Conservation (phyloP, 1,140 invertebrate genomes). For the Hyphantria cunea region DNA sequence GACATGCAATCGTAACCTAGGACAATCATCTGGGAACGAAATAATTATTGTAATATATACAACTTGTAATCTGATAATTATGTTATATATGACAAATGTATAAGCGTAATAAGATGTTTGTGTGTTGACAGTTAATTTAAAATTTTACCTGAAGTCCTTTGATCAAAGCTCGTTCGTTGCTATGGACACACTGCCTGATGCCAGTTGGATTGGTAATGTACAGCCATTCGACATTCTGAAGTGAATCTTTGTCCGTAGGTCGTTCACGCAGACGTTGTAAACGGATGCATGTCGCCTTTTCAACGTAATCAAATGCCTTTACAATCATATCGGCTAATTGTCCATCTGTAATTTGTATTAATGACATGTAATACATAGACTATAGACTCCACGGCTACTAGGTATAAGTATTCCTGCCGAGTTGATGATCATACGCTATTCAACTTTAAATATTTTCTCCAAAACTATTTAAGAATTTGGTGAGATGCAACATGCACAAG, state of each 20-base stretch:
- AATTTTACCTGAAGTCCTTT: slow-evolving; percentile 68
- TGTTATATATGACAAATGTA: no score
- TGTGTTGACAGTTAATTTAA: no score
- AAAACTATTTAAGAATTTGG: no score
- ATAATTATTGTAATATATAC: no score
- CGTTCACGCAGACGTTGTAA: slow-evolving; percentile 63
- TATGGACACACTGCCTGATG: slow-evolving; percentile 69
- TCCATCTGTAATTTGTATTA: slow-evolving; percentile 50
- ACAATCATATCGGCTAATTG: slow-evolving; percentile 55
- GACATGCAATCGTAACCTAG: slow-evolving; percentile 73
- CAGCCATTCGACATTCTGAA: slow-evolving; percentile 61
- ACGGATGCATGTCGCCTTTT: slow-evolving; percentile 68
- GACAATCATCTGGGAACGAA: slow-evolving; percentile 66
- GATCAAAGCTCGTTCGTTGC: slow-evolving; percentile 58
- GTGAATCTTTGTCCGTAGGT: slow-evolving; percentile 58
- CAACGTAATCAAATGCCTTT: slow-evolving; percentile 69
- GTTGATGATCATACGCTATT: no score
- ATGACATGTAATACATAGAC: background rate
- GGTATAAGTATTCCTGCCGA: no score
- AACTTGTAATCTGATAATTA: no score
- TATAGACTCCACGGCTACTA: no score
- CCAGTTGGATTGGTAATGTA: slow-evolving; percentile 70
- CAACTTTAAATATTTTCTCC: no score
- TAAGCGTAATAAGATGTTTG: no score
- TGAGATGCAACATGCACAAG: no score